phyloP scores from a whole-genome alignment of 2,888 invertebrate genomes.

The Troglohyphantes excavatus region DNA sequence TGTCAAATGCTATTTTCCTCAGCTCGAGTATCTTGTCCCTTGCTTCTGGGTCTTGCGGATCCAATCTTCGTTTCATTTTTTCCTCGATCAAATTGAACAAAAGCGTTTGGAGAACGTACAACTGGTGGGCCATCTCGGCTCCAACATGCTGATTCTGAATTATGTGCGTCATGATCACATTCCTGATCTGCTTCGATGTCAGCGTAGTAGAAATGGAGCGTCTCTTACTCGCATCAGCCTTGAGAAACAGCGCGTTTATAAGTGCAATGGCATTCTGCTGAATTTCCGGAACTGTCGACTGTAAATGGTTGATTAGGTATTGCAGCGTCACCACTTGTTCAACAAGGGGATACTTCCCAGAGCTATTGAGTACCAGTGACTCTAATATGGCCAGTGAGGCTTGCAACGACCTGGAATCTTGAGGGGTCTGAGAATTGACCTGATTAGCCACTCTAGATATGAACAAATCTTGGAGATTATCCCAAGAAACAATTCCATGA shows the following conservation, averaged over 20 bases:
- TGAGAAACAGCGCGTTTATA: conserved; percentile 95
- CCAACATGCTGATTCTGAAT: conserved; percentile 85
- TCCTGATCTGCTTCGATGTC: conserved; percentile 92
- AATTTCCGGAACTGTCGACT: conserved; percentile 87
- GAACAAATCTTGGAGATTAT: conserved; percentile 92
- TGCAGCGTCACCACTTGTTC: conserved; percentile 94
- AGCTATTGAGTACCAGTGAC: conserved; percentile 94
- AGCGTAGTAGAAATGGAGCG: conserved; percentile 91
- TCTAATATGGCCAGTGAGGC: conserved; percentile 95
- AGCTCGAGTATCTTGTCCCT: conserved; percentile 95
- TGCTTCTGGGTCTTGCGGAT: conserved; percentile 93
- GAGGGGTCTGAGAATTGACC: conserved; percentile 85
- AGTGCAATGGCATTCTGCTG: conserved; percentile 97
- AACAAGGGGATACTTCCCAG: conserved; percentile 90
- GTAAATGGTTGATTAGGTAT: conserved; percentile 87
- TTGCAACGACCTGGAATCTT: conserved; percentile 90
- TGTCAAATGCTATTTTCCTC: conserved; percentile 94
- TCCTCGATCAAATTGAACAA: conserved; percentile 93
- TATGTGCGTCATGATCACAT: conserved; percentile 91
- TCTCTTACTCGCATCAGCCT: conserved; percentile 90
- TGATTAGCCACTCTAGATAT: conserved; percentile 92
- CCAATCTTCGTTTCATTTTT: conserved; percentile 93
- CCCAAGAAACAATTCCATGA: conserved; percentile 96
- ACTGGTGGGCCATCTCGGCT: conserved; percentile 95
- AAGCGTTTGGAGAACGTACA: conserved; percentile 94